A percentile compares a stretch with the other conserved stretches of the same genome.
These are phyloP conservation scores for Cuniculus paca DNA, from an alignment of 2,797 vertebrate species.

Conservation along the genomic window DNA sequence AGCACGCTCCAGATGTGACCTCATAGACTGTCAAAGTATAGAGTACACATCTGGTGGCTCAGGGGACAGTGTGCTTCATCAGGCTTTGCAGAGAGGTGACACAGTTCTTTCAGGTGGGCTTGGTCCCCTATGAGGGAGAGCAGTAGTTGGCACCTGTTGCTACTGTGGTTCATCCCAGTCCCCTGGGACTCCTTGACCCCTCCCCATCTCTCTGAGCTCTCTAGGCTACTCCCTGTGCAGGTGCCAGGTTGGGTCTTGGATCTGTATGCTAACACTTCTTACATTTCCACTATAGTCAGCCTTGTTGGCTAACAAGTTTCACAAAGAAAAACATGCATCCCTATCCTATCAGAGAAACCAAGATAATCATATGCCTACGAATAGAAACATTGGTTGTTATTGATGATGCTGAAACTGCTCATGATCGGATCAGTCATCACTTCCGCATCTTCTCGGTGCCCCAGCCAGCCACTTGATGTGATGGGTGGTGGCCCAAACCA, in stretches of 20 bases:
- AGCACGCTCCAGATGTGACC: not conserved
- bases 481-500: not conserved
- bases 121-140: not conserved
- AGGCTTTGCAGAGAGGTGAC: conserved; percentile 11
- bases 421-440: not conserved
- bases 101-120: not conserved
- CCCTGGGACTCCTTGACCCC: not conserved
- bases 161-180: not conserved
- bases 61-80: not conserved
- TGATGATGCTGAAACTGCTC: not conserved
- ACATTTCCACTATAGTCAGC: not conserved
- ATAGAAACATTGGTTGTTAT: not conserved
- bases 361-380: not conserved
- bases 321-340: conserved; percentile 13
- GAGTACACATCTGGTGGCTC: not conserved
- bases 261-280: conserved; percentile 1
- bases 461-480: fast-evolving
- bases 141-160: not conserved
- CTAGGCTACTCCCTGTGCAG: not conserved
- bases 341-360: conserved; percentile 36
- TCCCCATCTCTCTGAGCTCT: not conserved
- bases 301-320: conserved; percentile 17
- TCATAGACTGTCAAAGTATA: not conserved
- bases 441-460: not conserved
- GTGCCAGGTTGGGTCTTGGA: not conserved